phyloP scores from a whole-genome alignment of 2,888 invertebrate species.

The Ectropis crepuscularia region DNA sequence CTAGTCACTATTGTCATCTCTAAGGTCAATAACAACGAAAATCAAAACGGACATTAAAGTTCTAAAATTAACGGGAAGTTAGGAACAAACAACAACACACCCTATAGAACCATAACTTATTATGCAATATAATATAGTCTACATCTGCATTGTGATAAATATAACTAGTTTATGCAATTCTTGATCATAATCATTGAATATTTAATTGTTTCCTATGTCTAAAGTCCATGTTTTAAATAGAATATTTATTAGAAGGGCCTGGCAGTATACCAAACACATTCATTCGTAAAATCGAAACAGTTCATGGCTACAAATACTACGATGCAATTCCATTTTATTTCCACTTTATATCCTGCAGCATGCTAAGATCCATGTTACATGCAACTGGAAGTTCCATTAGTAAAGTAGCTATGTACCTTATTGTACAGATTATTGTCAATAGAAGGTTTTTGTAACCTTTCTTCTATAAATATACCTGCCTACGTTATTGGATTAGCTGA shows the following conservation, averaged over 20 bases:
- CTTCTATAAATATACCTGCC: conserved; percentile 8
- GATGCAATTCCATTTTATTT: conserved; percentile 11
- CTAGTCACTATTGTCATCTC: conserved; percentile 43
- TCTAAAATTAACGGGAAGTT: not conserved
- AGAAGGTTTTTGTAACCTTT: not conserved
- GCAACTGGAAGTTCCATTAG: conserved; percentile 13
- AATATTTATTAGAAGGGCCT: conserved; percentile 29
- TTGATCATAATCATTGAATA: not conserved
- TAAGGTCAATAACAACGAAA: conserved; percentile 46
- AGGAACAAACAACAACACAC: not conserved
- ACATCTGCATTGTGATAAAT: too few relatives aligned
- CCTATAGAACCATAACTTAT: not conserved
- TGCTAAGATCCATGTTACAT: conserved; percentile 13
- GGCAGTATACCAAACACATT: conserved; percentile 36
- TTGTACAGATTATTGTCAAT: conserved; percentile 1
- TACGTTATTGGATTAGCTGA: conserved; percentile 10
- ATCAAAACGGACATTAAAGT: conserved; percentile 27
- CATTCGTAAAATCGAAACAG: conserved; percentile 19
- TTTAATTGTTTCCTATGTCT: conserved; percentile 9
- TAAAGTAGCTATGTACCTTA: conserved; percentile 5
- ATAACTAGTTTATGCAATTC: not conserved
- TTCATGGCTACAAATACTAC: conserved; percentile 21
- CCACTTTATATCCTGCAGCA: conserved; percentile 18
- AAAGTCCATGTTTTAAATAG: conserved; percentile 29
- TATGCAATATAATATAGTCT: not conserved